Evolutionary conservation across 2,797 vertebrate species (phyloP).

Genomic region (Bryconaethiops microstoma): DNA sequence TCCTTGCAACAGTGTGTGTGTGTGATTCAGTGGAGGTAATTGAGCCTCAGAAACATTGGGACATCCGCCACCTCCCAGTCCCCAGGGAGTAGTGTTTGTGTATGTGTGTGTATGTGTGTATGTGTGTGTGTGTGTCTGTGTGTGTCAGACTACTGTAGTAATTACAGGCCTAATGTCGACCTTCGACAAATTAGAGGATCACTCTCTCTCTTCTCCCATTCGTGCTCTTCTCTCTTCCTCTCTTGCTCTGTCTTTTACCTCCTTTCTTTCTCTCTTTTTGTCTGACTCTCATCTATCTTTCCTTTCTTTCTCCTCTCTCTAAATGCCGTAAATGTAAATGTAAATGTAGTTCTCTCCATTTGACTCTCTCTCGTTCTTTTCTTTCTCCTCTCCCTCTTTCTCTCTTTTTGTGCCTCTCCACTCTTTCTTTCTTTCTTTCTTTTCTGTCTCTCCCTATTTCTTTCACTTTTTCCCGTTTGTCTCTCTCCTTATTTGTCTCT

Average conservation of each 20-base stretch:
- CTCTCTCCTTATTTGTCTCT: too few relatives aligned
- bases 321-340: too few relatives aligned
- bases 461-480: too few relatives aligned
- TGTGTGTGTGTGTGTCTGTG: conserved; percentile 25
- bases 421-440: too few relatives aligned
- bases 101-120: conserved; percentile 28
- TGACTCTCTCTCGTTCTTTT: not conserved
- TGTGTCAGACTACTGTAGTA: conserved; percentile 37
- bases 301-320: too few relatives aligned
- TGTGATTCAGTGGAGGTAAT: conserved; percentile 40
- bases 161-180: conserved; percentile 56
- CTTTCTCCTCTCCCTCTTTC: not conserved
- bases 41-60: conserved; percentile 48
- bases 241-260: not conserved
- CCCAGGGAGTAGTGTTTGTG: conserved; percentile 28
- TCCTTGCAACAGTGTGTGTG: not conserved
- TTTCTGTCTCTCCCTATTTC: too few relatives aligned
- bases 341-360: not conserved
- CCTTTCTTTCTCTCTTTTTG: not conserved
- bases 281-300: not conserved
- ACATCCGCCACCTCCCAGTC: conserved; percentile 44
- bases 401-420: too few relatives aligned
- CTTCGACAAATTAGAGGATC: conserved; percentile 57
- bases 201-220: conserved; percentile 23
- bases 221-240: conserved; percentile 17